These are phyloP conservation scores for Chrysemys picta DNA, from an alignment of 2,113 vertebrate genomes.

Conservation along the genomic window DNA sequence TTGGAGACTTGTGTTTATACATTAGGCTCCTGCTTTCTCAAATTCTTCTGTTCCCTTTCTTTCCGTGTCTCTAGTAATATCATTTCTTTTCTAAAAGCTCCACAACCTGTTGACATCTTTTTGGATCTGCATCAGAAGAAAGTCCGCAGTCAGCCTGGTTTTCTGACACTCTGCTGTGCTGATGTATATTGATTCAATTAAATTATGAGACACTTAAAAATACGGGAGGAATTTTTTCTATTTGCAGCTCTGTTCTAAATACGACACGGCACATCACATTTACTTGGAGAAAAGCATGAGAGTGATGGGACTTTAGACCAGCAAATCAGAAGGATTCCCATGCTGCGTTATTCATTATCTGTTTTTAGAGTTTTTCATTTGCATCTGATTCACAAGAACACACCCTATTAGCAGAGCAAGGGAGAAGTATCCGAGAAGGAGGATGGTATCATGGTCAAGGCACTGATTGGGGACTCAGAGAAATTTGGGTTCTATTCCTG, in stretches of 20 bases:
- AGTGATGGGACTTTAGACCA: background rate
- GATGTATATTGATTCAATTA: background rate
- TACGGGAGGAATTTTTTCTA: background rate
- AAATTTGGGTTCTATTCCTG: background rate
- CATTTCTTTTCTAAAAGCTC: background rate
- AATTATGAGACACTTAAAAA: background rate
- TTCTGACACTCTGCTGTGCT: conserved; percentile 7
- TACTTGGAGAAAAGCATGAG: background rate
- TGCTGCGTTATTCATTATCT: background rate
- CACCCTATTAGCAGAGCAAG: background rate
- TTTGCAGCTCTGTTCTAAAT: background rate
- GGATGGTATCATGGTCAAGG: background rate
- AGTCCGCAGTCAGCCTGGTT: background rate
- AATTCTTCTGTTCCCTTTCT: background rate
- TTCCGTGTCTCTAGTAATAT: background rate
- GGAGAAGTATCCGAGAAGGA: background rate
- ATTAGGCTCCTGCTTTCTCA: background rate
- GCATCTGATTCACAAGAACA: background rate
- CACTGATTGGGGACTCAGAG: background rate
- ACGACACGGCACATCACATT: background rate
- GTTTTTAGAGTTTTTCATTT: background rate
- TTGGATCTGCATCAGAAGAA: background rate
- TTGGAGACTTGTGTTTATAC: background rate
- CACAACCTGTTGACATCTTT: fast-evolving
- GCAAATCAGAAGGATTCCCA: background rate